Conservation (phyloP, 2,113 vertebrate species). For the Zosterops pallidus region DNA sequence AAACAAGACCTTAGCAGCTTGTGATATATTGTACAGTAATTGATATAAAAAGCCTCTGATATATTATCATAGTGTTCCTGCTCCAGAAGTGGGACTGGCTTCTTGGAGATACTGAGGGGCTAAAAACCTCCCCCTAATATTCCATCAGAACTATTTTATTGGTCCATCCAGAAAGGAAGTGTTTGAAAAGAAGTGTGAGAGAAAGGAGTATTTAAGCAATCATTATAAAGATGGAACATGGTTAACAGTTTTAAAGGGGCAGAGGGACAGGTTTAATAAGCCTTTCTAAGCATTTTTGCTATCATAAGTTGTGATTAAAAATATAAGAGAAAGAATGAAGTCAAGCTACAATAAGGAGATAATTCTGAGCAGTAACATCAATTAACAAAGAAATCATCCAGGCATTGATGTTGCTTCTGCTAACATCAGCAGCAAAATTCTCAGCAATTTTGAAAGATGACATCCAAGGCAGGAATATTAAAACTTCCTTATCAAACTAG, state of each 20-base stretch:
- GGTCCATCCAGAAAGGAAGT: neutral
- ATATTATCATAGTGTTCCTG: neutral
- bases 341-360: slow-evolving; percentile 10
- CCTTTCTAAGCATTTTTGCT: neutral
- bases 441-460: neutral
- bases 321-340: neutral
- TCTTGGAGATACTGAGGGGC: neutral
- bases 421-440: slow-evolving; percentile 19
- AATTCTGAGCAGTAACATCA: slow-evolving; percentile 9
- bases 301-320: neutral
- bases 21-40: slow-evolving; percentile 4
- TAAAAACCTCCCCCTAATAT: neutral
- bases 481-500: neutral
- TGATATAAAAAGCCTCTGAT: neutral
- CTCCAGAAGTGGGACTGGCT: neutral
- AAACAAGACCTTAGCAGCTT: slow-evolving; percentile 6
- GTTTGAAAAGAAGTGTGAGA: neutral
- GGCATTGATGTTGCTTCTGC: neutral
- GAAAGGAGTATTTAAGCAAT: neutral
- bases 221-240: neutral
- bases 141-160: neutral
- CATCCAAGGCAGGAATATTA: neutral
- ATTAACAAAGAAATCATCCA: slow-evolving; percentile 23
- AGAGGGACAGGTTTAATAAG: neutral
- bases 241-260: neutral